A percentile compares a stretch with the other conserved stretches of the same genome.
Conservation (phyloP, 2,797 vertebrate species). For the Coluber constrictor region DNA sequence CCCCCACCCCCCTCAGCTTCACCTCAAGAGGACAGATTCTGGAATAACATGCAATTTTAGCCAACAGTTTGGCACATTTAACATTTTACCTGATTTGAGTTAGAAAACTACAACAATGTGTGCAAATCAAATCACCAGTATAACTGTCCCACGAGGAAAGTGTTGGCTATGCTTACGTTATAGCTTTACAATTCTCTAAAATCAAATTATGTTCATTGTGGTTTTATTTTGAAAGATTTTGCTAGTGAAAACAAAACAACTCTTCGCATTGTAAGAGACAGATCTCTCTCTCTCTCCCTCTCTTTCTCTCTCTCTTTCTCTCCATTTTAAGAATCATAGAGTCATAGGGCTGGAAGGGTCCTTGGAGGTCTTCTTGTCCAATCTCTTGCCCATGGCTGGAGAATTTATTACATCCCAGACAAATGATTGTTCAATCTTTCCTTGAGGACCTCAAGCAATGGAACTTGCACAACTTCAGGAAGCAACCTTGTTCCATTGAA, state of each 20-base stretch:
- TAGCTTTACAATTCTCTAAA: constrained; percentile 26
- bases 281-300: neutral
- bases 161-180: constrained; percentile 45
- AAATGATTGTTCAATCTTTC: neutral
- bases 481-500: neutral
- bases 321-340: neutral
- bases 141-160: constrained; percentile 58
- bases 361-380: neutral
- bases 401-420: neutral
- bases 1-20: neutral
- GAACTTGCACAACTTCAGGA: neutral
- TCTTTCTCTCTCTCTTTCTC: neutral
- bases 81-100: constrained; percentile 55
- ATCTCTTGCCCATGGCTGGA: neutral
- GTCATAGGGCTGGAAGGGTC: neutral
- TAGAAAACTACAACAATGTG: constrained; percentile 55
- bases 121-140: constrained; percentile 38
- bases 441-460: neutral
- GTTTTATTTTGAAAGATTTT: constrained; percentile 18
- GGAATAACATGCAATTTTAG: constrained; percentile 50
- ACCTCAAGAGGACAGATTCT: constrained; percentile 26
- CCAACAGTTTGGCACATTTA: constrained; percentile 55
- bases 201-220: constrained; percentile 22
- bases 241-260: constrained; percentile 5
- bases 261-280: neutral